Percentiles rank a stretch among this genome's conserved stretches.
Evolutionary conservation across 2,797 vertebrate species (phyloP).

Genomic region (Hippopotamyrus pictus): DNA sequence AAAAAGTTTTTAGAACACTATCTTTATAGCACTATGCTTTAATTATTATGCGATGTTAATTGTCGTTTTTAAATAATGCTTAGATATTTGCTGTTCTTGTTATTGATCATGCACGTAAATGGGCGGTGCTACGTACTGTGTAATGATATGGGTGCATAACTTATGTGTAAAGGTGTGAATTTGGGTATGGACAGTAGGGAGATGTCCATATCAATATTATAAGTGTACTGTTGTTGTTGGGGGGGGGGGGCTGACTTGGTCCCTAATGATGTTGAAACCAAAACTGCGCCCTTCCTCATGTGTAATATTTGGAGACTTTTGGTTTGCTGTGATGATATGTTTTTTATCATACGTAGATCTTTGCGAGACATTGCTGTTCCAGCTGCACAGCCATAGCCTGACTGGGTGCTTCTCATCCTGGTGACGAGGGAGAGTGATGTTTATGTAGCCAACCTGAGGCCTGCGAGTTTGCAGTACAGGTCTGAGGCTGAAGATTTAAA

Average conservation of each 20-base stretch:
- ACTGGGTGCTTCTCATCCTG: neutral
- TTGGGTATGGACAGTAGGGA: neutral
- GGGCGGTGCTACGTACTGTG: neutral
- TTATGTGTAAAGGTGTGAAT: neutral
- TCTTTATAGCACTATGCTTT: neutral
- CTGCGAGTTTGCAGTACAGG: neutral
- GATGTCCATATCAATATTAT: neutral
- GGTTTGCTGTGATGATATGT: neutral
- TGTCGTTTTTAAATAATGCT: neutral
- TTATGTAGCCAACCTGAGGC: neutral
- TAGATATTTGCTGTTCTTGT: neutral
- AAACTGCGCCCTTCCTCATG: neutral
- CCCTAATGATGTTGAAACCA: neutral
- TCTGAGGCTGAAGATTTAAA: neutral
- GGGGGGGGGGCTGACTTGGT: neutral
- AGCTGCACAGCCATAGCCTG: neutral
- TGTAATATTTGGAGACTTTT: neutral
- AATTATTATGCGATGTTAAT: neutral
- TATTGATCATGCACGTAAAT: neutral
- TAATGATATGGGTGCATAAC: neutral
- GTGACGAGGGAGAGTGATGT: neutral
- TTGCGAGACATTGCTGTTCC: neutral
- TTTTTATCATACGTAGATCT: neutral
- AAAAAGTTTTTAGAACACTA: neutral
- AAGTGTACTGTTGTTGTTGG: neutral